Evolutionary conservation across 2,888 invertebrate genomes (phyloP).

Genomic region (Nasonia oneida): DNA sequence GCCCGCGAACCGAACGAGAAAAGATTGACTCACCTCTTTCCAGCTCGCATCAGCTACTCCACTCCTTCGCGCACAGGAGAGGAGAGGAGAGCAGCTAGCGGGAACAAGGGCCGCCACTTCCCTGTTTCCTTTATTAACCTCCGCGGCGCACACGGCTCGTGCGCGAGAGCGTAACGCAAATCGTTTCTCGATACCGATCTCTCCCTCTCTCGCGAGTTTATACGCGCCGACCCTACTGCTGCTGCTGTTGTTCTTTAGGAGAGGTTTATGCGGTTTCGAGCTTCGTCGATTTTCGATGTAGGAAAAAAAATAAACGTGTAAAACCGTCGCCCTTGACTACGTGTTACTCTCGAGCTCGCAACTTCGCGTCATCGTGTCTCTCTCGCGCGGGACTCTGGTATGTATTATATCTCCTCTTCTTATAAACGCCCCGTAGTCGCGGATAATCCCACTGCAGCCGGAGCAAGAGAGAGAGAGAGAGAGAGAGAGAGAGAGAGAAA

Average conservation of each 20-base stretch:
- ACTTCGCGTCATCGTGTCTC: background rate
- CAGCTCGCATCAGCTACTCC: background rate
- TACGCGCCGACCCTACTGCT: background rate
- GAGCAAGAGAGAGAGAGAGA: background rate
- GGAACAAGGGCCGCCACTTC: slow-evolving; percentile 24
- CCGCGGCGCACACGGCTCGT: background rate
- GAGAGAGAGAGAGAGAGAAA: slow-evolving; percentile 1
- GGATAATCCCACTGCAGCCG: slow-evolving; percentile 5
- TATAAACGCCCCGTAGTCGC: background rate
- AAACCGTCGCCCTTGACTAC: background rate
- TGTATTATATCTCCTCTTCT: background rate
- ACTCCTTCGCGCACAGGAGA: background rate
- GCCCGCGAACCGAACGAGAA: background rate
- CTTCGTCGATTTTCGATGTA: background rate
- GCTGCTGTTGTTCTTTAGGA: background rate
- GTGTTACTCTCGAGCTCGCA: background rate
- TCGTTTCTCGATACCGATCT: slow-evolving; percentile 47
- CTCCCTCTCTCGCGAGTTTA: background rate
- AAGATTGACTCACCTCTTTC: background rate
- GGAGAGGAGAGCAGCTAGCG: background rate
- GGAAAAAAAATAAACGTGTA: too few species aligned
- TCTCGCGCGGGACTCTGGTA: background rate
- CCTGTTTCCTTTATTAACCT: slow-evolving; percentile 52
- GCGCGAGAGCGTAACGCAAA: slow-evolving; percentile 8
- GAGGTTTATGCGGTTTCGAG: background rate